Evolutionary conservation across 2,888 invertebrate genomes (phyloP).

Genomic region (Spilarctia lutea): DNA sequence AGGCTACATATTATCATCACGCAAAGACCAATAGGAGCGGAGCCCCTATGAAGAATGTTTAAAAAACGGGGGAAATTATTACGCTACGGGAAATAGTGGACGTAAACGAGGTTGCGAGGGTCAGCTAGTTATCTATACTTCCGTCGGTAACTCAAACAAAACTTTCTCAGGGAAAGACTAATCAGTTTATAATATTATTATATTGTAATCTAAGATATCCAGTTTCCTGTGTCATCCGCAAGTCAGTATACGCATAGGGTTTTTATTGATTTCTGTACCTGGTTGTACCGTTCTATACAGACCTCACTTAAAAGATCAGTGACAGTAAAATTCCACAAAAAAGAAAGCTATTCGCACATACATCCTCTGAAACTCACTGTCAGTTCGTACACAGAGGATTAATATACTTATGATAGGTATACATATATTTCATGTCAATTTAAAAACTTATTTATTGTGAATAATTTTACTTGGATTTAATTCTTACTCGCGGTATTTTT

Average conservation of each 20-base stretch:
- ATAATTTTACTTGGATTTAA: constrained; percentile 9
- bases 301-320: background rate
- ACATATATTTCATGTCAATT: constrained; percentile 6
- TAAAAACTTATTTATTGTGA: constrained; percentile 1
- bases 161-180: background rate
- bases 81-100: too few species aligned
- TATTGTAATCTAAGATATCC: too few species aligned
- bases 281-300: background rate
- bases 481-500: constrained; percentile 21
- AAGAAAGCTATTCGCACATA: background rate
- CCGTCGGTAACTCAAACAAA: background rate
- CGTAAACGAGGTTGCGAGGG: too few species aligned
- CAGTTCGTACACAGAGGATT: background rate
- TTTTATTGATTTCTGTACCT: background rate
- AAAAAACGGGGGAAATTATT: too few species aligned
- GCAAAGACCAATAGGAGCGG: too few species aligned
- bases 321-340: background rate
- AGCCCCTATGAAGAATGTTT: too few species aligned
- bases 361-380: background rate
- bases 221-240: too few species aligned
- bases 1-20: too few species aligned
- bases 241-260: background rate
- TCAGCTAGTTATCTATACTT: background rate
- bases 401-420: background rate
- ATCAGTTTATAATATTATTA: background rate